A percentile compares a stretch with the other conserved stretches of the same genome.
phyloP scores from a whole-genome alignment of 1,140 invertebrate genomes.

The Hydropsyche tenuis region DNA sequence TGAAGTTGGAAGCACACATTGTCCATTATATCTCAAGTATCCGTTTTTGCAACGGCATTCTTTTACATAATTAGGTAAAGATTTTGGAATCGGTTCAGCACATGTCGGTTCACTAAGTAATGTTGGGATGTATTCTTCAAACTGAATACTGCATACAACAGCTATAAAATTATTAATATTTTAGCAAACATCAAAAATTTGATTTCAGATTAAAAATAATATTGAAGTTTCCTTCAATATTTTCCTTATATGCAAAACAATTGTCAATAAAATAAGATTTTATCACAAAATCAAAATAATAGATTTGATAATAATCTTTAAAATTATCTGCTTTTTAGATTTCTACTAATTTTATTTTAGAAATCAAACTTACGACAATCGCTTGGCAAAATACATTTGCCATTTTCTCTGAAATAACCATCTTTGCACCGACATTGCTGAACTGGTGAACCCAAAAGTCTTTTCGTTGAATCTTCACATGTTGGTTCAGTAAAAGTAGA shows the following conservation, averaged over 20 bases:
- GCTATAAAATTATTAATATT: constrained; percentile 19
- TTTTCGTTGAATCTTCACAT: background rate
- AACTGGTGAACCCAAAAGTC: background rate
- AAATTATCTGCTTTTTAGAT: no score
- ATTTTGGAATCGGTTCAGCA: constrained; percentile 1
- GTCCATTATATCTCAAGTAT: background rate
- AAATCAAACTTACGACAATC: constrained; percentile 27
- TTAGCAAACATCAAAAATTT: no score
- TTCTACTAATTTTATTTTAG: no score
- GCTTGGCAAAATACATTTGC: background rate
- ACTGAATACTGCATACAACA: background rate
- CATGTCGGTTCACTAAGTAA: background rate
- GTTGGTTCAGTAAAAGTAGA: background rate
- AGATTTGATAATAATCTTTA: no score
- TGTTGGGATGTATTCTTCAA: constrained; percentile 4
- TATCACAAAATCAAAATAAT: no score
- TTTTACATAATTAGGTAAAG: background rate
- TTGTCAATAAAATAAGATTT: no score
- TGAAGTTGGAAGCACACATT: background rate
- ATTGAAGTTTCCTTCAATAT: no score
- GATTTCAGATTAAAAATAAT: no score
- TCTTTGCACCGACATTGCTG: constrained; percentile 12
- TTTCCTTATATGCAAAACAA: no score
- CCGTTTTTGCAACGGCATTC: constrained; percentile 17
- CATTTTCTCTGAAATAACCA: constrained; percentile 10